These are phyloP conservation scores for Latrodectus geometricus DNA, from an alignment of 1,140 invertebrate genomes.

Conservation along the genomic window DNA sequence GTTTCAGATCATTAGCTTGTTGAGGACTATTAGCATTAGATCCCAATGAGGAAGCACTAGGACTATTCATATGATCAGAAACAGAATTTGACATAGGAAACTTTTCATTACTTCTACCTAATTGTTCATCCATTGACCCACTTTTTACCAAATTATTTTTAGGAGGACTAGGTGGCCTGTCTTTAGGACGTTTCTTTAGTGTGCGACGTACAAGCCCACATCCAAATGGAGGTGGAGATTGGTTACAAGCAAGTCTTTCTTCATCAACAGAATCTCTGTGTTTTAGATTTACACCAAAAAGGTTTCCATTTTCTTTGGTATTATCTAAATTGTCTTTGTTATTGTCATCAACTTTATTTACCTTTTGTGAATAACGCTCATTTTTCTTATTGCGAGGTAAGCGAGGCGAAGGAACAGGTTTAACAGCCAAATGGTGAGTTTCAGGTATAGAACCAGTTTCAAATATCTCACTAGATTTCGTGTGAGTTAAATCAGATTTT, in stretches of 20 bases:
- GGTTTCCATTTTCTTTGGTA: conserved; percentile 25
- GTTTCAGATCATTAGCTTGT: conserved; percentile 41
- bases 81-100: conserved; percentile 52
- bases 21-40: conserved; percentile 59
- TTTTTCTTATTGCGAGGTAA: conserved; percentile 52
- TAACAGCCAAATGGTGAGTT: conserved; percentile 49
- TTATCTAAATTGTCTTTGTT: conserved; percentile 26
- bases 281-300: conserved; percentile 60
- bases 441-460: conserved; percentile 63
- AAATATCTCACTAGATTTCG: conserved; percentile 62
- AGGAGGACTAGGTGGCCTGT: conserved; percentile 61
- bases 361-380: conserved; percentile 42
- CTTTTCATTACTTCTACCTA: conserved; percentile 47
- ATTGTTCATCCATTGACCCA: conserved; percentile 63
- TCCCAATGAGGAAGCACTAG: conserved; percentile 39
- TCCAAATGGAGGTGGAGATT: conserved; percentile 63
- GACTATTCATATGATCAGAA: conserved; percentile 53
- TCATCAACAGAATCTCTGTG: conserved; percentile 59
- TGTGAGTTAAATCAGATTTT: conserved; percentile 69
- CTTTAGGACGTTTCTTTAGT: conserved; percentile 61
- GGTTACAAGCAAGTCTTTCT: conserved; percentile 41
- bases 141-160: conserved; percentile 61
- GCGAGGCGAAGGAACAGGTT: conserved; percentile 63
- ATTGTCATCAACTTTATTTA: conserved; percentile 36
- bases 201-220: conserved; percentile 59